Conservation (phyloP, 2,797 vertebrate species). For the Spinus olivaceus region DNA sequence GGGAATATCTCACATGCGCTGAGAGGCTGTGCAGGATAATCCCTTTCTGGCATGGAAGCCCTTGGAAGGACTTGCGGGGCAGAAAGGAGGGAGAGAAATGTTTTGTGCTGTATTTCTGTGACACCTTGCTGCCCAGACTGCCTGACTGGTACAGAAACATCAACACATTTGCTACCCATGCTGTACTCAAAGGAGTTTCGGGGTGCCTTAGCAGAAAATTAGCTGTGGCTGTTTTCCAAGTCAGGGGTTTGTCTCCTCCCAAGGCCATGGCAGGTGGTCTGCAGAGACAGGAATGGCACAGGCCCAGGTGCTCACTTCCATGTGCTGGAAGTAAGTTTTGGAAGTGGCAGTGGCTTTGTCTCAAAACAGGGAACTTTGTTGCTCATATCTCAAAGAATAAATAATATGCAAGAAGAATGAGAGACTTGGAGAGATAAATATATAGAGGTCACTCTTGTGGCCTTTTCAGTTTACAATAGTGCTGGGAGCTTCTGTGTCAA, state of each 20-base stretch:
- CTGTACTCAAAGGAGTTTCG: not conserved
- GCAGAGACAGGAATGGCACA: accelerated
- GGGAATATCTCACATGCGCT: not conserved
- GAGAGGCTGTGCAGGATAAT: not conserved
- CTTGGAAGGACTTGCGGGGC: not conserved
- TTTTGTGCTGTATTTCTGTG: not conserved
- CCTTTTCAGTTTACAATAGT: not conserved
- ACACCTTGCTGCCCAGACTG: not conserved
- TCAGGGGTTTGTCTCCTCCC: not conserved
- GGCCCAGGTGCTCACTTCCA: not conserved
- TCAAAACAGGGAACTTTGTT: not conserved
- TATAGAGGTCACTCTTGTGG: not conserved
- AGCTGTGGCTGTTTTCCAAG: not conserved
- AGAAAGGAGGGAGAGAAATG: not conserved
- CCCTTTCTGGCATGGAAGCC: not conserved
- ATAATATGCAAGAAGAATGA: not conserved
- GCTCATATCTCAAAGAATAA: not conserved
- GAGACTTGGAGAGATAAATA: not conserved
- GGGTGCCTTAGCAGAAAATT: not conserved
- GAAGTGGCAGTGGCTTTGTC: not conserved
- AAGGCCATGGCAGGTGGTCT: not conserved
- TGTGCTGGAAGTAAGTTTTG: not conserved
- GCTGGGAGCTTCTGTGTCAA: not conserved
- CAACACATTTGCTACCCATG: not conserved
- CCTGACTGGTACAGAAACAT: not conserved